phyloP scores from a whole-genome alignment of 30 jellyfish, hydroid and myxozoan species.

The Pelagia noctiluca region DNA sequence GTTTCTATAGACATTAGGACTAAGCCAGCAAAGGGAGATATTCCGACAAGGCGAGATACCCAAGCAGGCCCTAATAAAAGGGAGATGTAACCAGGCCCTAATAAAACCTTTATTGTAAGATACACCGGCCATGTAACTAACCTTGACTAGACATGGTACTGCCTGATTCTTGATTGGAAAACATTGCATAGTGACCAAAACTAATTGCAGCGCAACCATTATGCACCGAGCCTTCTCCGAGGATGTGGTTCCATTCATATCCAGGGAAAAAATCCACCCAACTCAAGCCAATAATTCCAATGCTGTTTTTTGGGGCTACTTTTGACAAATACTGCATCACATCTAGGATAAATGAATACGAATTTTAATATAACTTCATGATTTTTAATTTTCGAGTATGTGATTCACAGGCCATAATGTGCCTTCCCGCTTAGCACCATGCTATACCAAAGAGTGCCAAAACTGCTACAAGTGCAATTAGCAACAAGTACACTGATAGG shows the following conservation, averaged over 20 bases:
- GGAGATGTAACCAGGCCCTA: background rate
- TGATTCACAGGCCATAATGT: no score
- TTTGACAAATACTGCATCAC: slow-evolving; percentile 63
- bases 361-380: no score
- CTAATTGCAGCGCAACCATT: slow-evolving; percentile 90
- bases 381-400: background rate
- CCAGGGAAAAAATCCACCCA: slow-evolving; percentile 96
- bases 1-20: no score
- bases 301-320: slow-evolving; percentile 73
- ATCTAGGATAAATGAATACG: slow-evolving; percentile 62
- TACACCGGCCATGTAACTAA: background rate
- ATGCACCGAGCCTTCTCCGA: slow-evolving; percentile 86
- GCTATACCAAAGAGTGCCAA: no score
- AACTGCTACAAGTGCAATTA: no score
- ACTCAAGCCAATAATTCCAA: slow-evolving; percentile 82
- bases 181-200: slow-evolving; percentile 85
- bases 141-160: slow-evolving; percentile 49
- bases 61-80: background rate
- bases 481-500: no score
- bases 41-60: no score
- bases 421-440: no score
- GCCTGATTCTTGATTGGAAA: slow-evolving; percentile 28
- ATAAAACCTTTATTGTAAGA: background rate
- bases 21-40: no score
- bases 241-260: slow-evolving; percentile 79